Evolutionary conservation across 2,888 invertebrate genomes (phyloP), one percentile per base, ranked within the genome.

Genomic region (Tinea pellionella): DNA sequence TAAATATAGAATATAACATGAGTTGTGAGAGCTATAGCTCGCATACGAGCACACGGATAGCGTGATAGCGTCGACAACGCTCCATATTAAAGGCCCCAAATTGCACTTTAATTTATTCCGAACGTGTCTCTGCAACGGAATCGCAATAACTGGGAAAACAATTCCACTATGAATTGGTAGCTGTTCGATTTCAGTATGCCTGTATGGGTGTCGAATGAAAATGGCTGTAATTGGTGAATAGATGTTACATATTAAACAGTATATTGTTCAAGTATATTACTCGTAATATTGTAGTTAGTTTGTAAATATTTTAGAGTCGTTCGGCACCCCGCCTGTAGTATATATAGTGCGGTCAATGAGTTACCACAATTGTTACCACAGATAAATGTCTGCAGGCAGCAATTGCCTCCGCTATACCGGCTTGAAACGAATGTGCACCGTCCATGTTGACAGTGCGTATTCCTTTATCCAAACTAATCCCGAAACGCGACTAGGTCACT

Each of bases 61-160:
- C 70, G 75, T 80, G 80, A 80, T 79, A 77, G 76, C 78, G 77
- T 72, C 75, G 79, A 82, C 83, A 83, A 80, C 80, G 81, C 80
- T 81, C 78, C 82, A 81, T 83, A 85, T 84, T 85, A 85, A 85
- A 84, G 75, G 78, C 77, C 73, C 80, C 79, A 83, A 87, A 87
- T 84, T 84, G 83, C 80, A 82, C 77, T 85, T 85, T 84, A 85
- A 86, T 85, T 84, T 86, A 87, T 87, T 84, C 86, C 69, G 80
- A 69, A 77, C 86, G 86, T 86, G 86, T 85, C 81, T 79, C 82
- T 78, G 82, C 80, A 84, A 81, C 79, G 76, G 79, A 81, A 81
- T 83, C 78, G 83, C 78, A 85, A 84, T 85, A 86, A 83, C 84
- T 62, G 73, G 73, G 75, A 79, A 83, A 86, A 82, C 83, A 80